Evolutionary conservation across 30 jellyfish, hydroid and myxozoan genomes (phyloP).

Genomic region (Morbakka virulenta): DNA sequence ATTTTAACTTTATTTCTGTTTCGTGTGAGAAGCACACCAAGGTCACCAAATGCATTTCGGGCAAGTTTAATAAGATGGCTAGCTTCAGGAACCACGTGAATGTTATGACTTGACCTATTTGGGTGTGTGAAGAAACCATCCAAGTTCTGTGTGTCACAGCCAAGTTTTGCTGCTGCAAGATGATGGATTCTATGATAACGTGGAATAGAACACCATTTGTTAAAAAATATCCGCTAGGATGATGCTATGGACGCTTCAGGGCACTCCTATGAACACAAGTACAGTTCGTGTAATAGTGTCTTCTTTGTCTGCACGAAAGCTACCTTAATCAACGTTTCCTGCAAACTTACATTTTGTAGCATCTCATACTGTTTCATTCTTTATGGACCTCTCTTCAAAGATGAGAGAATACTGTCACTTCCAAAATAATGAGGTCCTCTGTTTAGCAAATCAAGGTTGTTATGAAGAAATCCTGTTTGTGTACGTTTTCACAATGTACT

Average conservation of each 20-base stretch:
- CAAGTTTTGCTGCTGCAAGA: conserved; percentile 15
- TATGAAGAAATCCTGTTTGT: conserved; percentile 52
- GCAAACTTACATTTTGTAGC: conserved; percentile 18
- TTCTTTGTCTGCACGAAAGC: not conserved
- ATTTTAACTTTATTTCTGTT: too few relatives aligned
- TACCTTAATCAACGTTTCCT: conserved; percentile 34
- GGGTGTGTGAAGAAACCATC: conserved; percentile 21
- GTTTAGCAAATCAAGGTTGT: not conserved
- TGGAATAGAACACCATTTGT: conserved; percentile 16
- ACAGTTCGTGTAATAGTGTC: conserved; percentile 37
- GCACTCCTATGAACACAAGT: conserved; percentile 30
- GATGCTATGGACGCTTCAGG: conserved; percentile 25
- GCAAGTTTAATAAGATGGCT: conserved; percentile 32
- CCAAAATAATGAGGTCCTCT: not conserved
- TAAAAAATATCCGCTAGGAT: conserved; percentile 37
- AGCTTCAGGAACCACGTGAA: not conserved
- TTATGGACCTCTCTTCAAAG: conserved; percentile 34
- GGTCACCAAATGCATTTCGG: conserved; percentile 24
- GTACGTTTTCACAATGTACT: conserved; percentile 21
- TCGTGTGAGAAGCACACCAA: not conserved
- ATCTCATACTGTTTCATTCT: conserved; percentile 4
- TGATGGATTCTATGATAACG: conserved; percentile 5
- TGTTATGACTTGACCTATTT: not conserved
- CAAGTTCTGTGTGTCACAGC: conserved; percentile 9
- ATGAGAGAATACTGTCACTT: conserved; percentile 4